These are phyloP conservation scores for Drosophila murphyi DNA, from an alignment of 1,140 invertebrate genomes.

Conservation along the genomic window DNA sequence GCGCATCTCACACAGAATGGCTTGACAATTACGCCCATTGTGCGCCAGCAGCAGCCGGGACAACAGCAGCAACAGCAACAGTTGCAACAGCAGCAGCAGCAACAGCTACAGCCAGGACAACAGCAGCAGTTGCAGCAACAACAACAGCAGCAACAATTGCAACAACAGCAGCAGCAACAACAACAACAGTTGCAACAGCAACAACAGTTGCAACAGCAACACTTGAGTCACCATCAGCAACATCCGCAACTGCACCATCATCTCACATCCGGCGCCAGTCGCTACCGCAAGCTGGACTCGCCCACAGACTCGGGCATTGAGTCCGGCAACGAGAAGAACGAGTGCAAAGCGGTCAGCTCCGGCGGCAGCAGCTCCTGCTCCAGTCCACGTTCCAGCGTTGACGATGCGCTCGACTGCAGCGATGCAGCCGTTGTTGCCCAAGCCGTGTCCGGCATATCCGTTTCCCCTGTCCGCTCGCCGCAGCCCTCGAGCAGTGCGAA, in stretches of 20 bases:
- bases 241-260: slow-evolving; percentile 78
- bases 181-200: slow-evolving; percentile 49
- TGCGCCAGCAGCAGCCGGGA: slow-evolving; percentile 83
- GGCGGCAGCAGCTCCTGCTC: slow-evolving; percentile 92
- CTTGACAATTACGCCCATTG: slow-evolving; percentile 88
- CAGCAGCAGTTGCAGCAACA: slow-evolving; percentile 52
- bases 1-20: slow-evolving; percentile 88
- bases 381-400: slow-evolving; percentile 92
- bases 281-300: slow-evolving; percentile 93
- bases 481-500: slow-evolving; percentile 74
- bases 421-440: slow-evolving; percentile 64
- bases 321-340: slow-evolving; percentile 94
- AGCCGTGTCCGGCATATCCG: slow-evolving; percentile 57
- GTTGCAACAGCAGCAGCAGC: slow-evolving; percentile 39
- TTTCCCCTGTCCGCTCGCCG: slow-evolving; percentile 75
- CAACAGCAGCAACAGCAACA: slow-evolving; percentile 48
- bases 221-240: slow-evolving; percentile 54
- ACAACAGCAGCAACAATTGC: slow-evolving; percentile 71
- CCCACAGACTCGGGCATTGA: slow-evolving; percentile 97
- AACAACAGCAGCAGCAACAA: slow-evolving; percentile 66
- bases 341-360: slow-evolving; percentile 88
- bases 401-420: slow-evolving; percentile 89
- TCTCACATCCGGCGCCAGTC: slow-evolving; percentile 68
- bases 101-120: slow-evolving; percentile 43
- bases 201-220: slow-evolving; percentile 67